Evolutionary conservation across 2,888 invertebrate species (phyloP).

Genomic region (Allophyes oxyacanthae): DNA sequence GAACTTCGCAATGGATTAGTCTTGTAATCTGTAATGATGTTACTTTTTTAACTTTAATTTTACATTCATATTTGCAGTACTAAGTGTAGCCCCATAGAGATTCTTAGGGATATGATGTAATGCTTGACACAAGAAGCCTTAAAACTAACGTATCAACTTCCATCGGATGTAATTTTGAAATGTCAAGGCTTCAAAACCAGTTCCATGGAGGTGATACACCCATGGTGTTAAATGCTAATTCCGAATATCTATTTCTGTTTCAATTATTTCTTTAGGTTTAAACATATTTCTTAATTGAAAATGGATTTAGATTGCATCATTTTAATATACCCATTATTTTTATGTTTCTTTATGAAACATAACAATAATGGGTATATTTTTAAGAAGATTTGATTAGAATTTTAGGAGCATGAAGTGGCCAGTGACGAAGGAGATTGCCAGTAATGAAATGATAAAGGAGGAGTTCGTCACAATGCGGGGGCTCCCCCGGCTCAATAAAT

Average conservation of each 20-base stretch:
- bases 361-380: too few species aligned
- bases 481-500: too few species aligned
- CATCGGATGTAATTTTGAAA: conserved; percentile 61
- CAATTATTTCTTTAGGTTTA: conserved; percentile 43
- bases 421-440: too few species aligned
- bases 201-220: conserved; percentile 52
- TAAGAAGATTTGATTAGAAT: background rate
- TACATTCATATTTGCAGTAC: conserved; percentile 7
- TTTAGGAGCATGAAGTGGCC: conserved; percentile 5
- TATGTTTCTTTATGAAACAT: too few species aligned
- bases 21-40: conserved; percentile 7
- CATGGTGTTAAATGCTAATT: conserved; percentile 63
- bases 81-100: conserved; percentile 8
- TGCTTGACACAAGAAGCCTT: conserved; percentile 31
- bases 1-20: too few species aligned
- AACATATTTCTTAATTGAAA: conserved; percentile 40
- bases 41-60: background rate
- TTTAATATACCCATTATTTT: too few species aligned
- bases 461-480: too few species aligned
- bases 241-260: conserved; percentile 41
- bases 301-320: conserved; percentile 11
- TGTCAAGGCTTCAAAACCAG: conserved; percentile 72
- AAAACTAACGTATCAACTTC: conserved; percentile 39
- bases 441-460: too few species aligned
- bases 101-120: background rate